Conservation (phyloP, 35 echinoderm and acorn worm species). For the Amphiura filiformis region DNA sequence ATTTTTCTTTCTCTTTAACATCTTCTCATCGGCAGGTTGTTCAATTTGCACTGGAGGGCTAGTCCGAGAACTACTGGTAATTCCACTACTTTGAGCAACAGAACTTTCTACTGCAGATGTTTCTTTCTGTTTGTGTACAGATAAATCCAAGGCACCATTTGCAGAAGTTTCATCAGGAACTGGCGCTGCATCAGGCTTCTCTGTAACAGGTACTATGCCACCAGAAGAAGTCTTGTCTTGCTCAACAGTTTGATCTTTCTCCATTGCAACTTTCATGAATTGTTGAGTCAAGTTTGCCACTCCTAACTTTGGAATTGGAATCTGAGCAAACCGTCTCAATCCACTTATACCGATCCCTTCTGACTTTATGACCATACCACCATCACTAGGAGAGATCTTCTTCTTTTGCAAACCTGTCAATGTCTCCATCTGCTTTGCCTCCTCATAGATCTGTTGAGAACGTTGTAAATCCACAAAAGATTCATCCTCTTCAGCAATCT, state of each 20-base stretch:
- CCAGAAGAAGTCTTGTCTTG: too few species aligned
- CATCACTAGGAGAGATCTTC: background rate
- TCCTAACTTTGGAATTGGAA: background rate
- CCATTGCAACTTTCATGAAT: background rate
- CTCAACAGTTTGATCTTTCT: too few species aligned
- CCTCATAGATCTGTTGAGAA: background rate
- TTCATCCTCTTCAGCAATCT: background rate
- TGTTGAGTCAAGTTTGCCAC: background rate
- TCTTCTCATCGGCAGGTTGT: too few species aligned
- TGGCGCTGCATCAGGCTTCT: too few species aligned
- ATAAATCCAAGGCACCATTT: background rate
- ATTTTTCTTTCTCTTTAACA: background rate
- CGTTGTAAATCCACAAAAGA: background rate
- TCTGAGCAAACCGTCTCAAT: background rate
- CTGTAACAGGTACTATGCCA: too few species aligned
- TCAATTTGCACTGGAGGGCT: too few species aligned
- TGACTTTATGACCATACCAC: background rate
- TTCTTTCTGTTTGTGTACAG: too few species aligned
- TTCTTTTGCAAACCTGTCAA: background rate
- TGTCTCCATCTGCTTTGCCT: background rate
- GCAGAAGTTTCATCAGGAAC: background rate
- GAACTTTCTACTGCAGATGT: too few species aligned
- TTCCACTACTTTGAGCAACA: too few species aligned
- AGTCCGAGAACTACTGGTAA: too few species aligned
- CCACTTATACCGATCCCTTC: background rate